Conservation (phyloP, 2,113 vertebrate species). For the Amblyopsis rosae region DNA sequence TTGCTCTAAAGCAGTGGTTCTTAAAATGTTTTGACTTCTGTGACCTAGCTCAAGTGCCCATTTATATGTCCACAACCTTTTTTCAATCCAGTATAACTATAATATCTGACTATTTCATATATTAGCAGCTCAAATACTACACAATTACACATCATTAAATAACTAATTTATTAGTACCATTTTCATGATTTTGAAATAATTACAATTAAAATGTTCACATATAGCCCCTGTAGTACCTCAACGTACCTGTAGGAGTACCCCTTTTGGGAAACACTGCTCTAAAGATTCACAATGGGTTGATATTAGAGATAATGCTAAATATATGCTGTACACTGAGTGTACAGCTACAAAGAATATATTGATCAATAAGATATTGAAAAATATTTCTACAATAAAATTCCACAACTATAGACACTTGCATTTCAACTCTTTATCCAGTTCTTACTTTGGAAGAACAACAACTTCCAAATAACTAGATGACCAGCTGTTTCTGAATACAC, state of each 20-base stretch:
- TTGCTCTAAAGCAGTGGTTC: too few relatives aligned
- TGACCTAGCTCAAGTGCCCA: too few relatives aligned
- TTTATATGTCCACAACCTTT: too few relatives aligned
- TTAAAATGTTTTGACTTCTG: too few relatives aligned
- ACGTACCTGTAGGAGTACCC: background rate
- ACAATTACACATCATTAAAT: too few relatives aligned
- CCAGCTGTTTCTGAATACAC: constrained; percentile 43
- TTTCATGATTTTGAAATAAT: too few relatives aligned
- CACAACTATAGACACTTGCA: background rate
- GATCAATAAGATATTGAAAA: background rate
- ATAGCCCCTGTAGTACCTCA: background rate
- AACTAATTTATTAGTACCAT: too few relatives aligned
- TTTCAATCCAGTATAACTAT: too few relatives aligned
- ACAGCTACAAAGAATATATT: background rate
- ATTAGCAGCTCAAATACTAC: too few relatives aligned
- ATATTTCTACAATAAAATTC: constrained; percentile 1
- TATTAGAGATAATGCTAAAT: background rate
- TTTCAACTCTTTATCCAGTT: constrained; percentile 10
- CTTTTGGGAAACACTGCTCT: background rate
- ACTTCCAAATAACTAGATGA: constrained; percentile 48
- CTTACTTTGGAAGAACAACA: constrained; percentile 22
- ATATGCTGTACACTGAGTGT: too few relatives aligned
- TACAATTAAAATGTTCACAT: background rate
- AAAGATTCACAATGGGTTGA: constrained; percentile 20
- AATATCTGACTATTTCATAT: too few relatives aligned